These are phyloP conservation scores for Molanna angustata DNA, from an alignment of 2,888 invertebrate genomes.

Conservation along the genomic window DNA sequence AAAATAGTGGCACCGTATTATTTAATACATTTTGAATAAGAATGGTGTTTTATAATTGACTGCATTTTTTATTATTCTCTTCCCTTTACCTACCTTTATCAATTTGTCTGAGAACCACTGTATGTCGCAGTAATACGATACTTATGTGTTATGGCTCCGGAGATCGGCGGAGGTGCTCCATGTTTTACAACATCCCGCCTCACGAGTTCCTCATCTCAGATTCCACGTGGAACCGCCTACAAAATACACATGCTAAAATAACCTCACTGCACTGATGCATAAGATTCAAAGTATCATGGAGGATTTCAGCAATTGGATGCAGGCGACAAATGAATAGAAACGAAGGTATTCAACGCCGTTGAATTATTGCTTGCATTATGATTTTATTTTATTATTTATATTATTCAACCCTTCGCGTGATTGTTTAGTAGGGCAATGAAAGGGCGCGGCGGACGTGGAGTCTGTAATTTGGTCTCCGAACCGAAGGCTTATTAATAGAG, in stretches of 20 bases:
- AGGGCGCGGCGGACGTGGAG: slow-evolving; percentile 23
- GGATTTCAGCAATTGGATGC: neutral
- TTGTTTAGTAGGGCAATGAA: slow-evolving; percentile 19
- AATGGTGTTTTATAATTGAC: too few species aligned
- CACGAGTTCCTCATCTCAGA: slow-evolving; percentile 5
- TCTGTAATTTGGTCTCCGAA: slow-evolving; percentile 25
- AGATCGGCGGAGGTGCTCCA: slow-evolving; percentile 24
- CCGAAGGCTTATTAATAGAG: slow-evolving; percentile 26
- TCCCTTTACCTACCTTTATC: slow-evolving; percentile 4
- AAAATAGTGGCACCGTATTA: too few species aligned
- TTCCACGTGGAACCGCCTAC: slow-evolving; percentile 4
- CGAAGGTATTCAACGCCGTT: slow-evolving; percentile 5
- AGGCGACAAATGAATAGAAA: slow-evolving; percentile 1
- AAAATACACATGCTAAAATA: too few species aligned
- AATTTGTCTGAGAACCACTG: slow-evolving; percentile 2
- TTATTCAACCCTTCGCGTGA: slow-evolving; percentile 20
- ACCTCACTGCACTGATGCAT: too few species aligned
- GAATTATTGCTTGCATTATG: slow-evolving; percentile 14
- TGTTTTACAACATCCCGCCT: slow-evolving; percentile 32
- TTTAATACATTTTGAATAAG: neutral
- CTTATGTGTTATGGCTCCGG: slow-evolving; percentile 19
- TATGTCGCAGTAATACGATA: slow-evolving; percentile 18
- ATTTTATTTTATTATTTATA: slow-evolving; percentile 24
- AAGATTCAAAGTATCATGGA: neutral
- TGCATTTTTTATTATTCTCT: too few species aligned